A percentile compares a stretch with the other conserved stretches of the same genome.
phyloP scores from a whole-genome alignment of 2,797 vertebrate genomes.

The Protonibea diacanthus region DNA sequence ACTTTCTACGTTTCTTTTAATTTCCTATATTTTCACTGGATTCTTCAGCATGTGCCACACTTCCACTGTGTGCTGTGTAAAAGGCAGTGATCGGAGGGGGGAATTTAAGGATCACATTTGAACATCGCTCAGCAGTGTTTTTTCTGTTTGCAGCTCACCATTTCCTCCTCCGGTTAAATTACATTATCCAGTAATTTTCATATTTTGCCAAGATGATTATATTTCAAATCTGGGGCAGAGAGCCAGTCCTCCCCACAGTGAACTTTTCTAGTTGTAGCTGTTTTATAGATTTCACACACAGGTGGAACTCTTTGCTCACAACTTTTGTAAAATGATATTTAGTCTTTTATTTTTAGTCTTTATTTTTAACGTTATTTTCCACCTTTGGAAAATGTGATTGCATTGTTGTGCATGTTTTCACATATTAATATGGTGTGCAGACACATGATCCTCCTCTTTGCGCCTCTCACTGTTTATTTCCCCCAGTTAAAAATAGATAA shows the following conservation, averaged over 20 bases:
- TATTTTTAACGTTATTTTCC: background rate
- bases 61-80: background rate
- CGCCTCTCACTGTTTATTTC: constrained; percentile 4
- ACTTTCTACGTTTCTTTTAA: background rate
- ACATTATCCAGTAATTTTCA: constrained; percentile 15
- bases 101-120: constrained; percentile 7
- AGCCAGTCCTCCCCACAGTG: background rate
- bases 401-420: constrained; percentile 20
- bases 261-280: background rate
- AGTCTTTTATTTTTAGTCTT: background rate
- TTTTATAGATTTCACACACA: constrained; percentile 16
- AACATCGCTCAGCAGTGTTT: background rate
- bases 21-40: constrained; percentile 4
- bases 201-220: constrained; percentile 2
- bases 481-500: constrained; percentile 14
- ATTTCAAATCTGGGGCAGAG: background rate
- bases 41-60: background rate
- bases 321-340: background rate
- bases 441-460: constrained; percentile 7
- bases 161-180: constrained; percentile 25
- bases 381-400: background rate
- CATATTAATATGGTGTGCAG: constrained; percentile 10
- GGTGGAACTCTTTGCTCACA: constrained; percentile 2
- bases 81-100: background rate
- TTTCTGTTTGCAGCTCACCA: background rate